These are phyloP conservation scores for Thumatha senex DNA, from an alignment of 2,888 invertebrate species.

Conservation along the genomic window DNA sequence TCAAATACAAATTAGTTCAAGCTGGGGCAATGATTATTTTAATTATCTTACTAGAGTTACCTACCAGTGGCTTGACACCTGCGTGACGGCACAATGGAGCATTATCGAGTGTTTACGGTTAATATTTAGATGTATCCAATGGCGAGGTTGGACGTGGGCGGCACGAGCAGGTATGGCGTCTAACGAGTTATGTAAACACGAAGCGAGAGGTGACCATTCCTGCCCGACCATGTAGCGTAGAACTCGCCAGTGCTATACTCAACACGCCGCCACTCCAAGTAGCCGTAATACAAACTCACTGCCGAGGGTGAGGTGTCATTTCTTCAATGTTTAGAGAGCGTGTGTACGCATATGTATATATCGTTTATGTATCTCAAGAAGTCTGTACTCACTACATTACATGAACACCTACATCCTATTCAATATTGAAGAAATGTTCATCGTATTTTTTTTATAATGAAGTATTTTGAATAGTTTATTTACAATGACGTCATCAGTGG, in stretches of 20 bases:
- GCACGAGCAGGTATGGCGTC: conserved; percentile 56
- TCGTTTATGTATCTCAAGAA: conserved; percentile 28
- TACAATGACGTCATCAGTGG: no score
- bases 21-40: conserved; percentile 29
- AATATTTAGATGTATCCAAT: conserved; percentile 62
- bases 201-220: conserved; percentile 56
- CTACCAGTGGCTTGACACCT: conserved; percentile 49
- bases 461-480: no score
- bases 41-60: conserved; percentile 20
- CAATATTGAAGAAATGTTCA: conserved; percentile 17
- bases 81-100: conserved; percentile 58
- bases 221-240: conserved; percentile 35
- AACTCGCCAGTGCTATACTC: conserved; percentile 39
- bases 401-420: conserved; percentile 26
- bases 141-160: conserved; percentile 58
- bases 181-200: conserved; percentile 79
- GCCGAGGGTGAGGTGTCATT: conserved; percentile 56
- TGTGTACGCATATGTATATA: conserved; percentile 27
- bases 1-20: conserved; percentile 2
- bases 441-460: no score
- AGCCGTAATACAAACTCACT: conserved; percentile 54
- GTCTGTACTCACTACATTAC: conserved; percentile 20
- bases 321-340: conserved; percentile 46
- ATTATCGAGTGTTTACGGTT: conserved; percentile 67
- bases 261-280: conserved; percentile 53